phyloP scores from a whole-genome alignment of 2,113 vertebrate species.

The Lynx canadensis region DNA sequence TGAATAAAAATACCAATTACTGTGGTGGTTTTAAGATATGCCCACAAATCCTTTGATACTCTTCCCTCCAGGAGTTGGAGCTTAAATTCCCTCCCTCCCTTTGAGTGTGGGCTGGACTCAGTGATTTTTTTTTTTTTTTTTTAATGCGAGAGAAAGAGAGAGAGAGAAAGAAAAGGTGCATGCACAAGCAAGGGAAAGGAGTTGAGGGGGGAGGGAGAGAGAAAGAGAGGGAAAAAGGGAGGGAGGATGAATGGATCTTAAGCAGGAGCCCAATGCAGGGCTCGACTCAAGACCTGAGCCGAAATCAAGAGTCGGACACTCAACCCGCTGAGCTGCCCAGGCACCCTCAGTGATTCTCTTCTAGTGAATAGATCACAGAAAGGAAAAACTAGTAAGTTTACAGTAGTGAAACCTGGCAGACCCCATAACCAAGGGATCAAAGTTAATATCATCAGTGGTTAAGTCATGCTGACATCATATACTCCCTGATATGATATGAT shows the following conservation, averaged over 20 bases:
- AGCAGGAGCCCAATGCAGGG: too few species aligned
- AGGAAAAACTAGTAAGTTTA: neutral
- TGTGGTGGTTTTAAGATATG: neutral
- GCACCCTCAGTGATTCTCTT: neutral
- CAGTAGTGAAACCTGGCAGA: neutral
- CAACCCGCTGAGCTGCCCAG: too few species aligned
- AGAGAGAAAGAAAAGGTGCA: too few species aligned
- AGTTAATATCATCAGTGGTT: neutral
- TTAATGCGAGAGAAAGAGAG: too few species aligned
- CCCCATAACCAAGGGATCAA: neutral
- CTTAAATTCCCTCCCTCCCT: neutral
- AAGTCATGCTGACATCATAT: neutral
- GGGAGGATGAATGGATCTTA: too few species aligned
- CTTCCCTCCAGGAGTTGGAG: neutral
- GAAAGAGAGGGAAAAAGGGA: rapidly evolving
- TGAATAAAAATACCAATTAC: neutral
- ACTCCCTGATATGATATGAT: neutral
- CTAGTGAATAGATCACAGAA: neutral
- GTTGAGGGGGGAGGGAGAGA: too few species aligned
- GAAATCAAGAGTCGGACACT: too few species aligned
- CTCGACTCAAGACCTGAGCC: too few species aligned
- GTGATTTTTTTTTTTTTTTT: neutral
- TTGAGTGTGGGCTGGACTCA: neutral
- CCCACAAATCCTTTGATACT: neutral
- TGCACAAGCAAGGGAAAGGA: too few species aligned